Evolutionary conservation across 1,140 invertebrate genomes (phyloP).

Genomic region (Bombus ignitus): DNA sequence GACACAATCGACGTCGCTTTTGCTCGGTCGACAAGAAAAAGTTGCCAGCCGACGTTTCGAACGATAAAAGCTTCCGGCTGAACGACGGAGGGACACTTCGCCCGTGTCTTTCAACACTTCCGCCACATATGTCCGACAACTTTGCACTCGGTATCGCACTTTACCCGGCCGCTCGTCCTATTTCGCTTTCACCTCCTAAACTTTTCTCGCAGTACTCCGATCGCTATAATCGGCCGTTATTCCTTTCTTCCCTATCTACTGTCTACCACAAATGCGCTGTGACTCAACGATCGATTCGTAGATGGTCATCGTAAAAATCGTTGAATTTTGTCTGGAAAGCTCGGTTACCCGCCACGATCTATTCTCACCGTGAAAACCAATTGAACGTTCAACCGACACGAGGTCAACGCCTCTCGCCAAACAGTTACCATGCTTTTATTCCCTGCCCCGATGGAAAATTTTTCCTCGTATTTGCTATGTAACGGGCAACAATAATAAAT

Average conservation of each 20-base stretch:
- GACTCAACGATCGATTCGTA: slow-evolving; percentile 12
- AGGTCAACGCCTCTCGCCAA: slow-evolving; percentile 9
- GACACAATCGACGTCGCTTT: slow-evolving; percentile 45
- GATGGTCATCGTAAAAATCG: neutral
- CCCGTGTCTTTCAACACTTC: slow-evolving; percentile 53
- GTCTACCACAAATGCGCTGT: too few species aligned
- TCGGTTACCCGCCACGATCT: neutral
- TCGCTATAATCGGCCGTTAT: neutral
- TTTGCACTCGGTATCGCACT: slow-evolving; percentile 58
- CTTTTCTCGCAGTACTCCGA: slow-evolving; percentile 12
- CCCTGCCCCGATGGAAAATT: neutral
- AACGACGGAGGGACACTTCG: slow-evolving; percentile 39
- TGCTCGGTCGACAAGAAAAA: slow-evolving; percentile 41
- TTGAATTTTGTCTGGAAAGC: neutral
- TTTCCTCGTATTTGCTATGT: neutral
- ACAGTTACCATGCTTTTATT: neutral
- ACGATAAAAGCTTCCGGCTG: slow-evolving; percentile 61
- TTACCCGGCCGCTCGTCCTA: slow-evolving; percentile 20
- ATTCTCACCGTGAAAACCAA: neutral
- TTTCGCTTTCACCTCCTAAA: slow-evolving; percentile 37
- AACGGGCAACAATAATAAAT: slow-evolving; percentile 8
- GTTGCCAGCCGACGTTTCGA: slow-evolving; percentile 51
- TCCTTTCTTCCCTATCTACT: too few species aligned
- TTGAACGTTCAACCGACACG: neutral
- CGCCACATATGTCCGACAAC: slow-evolving; percentile 59